These are phyloP conservation scores for Melanerpes aurifrons DNA, from an alignment of 2,113 vertebrate species.

Conservation along the genomic window DNA sequence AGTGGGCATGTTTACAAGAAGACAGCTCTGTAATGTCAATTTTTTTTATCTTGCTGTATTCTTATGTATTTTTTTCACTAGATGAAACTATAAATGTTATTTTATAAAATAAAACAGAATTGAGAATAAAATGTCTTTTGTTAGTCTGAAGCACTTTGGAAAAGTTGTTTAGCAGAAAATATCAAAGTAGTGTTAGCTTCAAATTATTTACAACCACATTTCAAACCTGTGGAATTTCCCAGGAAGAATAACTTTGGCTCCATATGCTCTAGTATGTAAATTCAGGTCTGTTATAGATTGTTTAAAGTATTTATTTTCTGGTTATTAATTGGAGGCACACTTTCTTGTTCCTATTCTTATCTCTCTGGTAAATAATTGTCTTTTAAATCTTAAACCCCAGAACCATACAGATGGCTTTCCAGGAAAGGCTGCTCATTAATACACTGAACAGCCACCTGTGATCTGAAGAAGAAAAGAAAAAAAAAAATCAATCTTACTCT, in stretches of 20 bases:
- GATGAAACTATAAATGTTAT: neutral
- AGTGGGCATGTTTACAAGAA: neutral
- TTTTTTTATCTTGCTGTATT: neutral
- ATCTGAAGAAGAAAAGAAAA: neutral
- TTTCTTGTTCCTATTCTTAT: neutral
- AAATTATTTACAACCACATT: neutral
- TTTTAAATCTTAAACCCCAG: neutral
- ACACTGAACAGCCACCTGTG: neutral
- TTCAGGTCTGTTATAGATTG: neutral
- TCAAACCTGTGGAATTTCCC: neutral
- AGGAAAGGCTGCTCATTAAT: neutral
- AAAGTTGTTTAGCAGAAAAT: neutral
- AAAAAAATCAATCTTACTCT: neutral
- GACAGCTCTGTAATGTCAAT: neutral
- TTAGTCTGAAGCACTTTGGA: neutral
- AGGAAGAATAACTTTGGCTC: neutral
- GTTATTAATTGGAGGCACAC: neutral
- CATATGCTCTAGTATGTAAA: neutral
- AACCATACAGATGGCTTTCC: neutral
- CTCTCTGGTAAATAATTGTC: neutral
- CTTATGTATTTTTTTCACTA: neutral
- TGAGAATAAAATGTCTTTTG: neutral
- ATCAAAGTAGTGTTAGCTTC: neutral
- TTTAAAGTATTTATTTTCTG: neutral
- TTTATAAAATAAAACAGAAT: neutral